phyloP scores from a whole-genome alignment of 2,888 invertebrate genomes.

The Eudemis profundana region DNA sequence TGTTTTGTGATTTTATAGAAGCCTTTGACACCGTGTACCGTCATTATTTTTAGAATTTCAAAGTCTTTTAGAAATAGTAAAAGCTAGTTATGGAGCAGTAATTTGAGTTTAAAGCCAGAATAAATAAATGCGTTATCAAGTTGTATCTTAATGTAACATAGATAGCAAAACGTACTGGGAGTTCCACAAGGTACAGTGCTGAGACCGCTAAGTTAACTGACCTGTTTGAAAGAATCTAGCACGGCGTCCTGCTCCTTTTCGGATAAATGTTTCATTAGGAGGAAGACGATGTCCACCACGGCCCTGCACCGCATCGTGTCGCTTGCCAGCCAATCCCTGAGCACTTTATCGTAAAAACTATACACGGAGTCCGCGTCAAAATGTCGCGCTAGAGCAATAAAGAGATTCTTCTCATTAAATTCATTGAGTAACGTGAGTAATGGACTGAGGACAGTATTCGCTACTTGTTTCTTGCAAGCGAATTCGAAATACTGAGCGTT shows the following conservation, averaged over 20 bases:
- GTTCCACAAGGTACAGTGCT: constrained; percentile 17
- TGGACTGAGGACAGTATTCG: constrained; percentile 76
- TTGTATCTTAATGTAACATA: background rate
- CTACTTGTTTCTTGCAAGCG: constrained; percentile 71
- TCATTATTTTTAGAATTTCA: background rate
- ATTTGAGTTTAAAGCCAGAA: background rate
- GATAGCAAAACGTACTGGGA: background rate
- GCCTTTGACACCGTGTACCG: constrained; percentile 8
- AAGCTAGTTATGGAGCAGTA: background rate
- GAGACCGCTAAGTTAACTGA: constrained; percentile 54
- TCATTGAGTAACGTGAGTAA: constrained; percentile 83
- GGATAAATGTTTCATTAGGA: constrained; percentile 82
- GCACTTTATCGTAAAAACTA: constrained; percentile 66
- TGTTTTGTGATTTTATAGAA: background rate
- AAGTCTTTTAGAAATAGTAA: background rate
- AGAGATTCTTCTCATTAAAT: constrained; percentile 84
- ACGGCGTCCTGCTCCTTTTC: constrained; percentile 82
- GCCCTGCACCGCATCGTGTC: constrained; percentile 80
- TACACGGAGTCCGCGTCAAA: constrained; percentile 53
- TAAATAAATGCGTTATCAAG: too few species aligned
- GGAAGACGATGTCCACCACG: constrained; percentile 87
- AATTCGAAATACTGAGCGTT: constrained; percentile 85
- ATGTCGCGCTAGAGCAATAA: constrained; percentile 68
- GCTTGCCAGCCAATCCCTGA: constrained; percentile 80
- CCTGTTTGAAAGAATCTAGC: constrained; percentile 85